These are phyloP conservation scores for Venusia cambrica DNA, from an alignment of 2,888 invertebrate species.

Conservation along the genomic window DNA sequence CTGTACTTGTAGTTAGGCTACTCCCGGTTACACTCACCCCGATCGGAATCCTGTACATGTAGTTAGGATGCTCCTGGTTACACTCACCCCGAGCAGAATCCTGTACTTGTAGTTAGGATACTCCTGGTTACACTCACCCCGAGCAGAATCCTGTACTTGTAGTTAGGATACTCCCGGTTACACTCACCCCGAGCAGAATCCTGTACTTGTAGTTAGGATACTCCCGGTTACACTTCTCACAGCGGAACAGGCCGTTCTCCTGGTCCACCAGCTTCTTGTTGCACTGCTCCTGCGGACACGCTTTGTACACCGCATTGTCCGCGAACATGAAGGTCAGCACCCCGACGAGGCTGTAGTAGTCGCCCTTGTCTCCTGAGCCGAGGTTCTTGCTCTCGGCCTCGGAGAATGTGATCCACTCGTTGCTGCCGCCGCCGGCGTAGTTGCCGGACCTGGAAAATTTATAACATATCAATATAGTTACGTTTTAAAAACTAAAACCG, in stretches of 20 bases:
- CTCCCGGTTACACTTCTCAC: constrained; percentile 96
- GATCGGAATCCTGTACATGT: too few relatives aligned
- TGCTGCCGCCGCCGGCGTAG: constrained; percentile 68
- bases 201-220: constrained; percentile 93
- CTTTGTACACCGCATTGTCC: constrained; percentile 94
- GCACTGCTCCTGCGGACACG: constrained; percentile 93
- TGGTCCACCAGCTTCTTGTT: constrained; percentile 97
- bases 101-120: too few relatives aligned
- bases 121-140: too few relatives aligned
- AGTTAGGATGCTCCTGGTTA: too few relatives aligned
- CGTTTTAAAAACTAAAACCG: too few relatives aligned
- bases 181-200: constrained; percentile 88
- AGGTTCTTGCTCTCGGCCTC: constrained; percentile 87
- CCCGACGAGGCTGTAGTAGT: constrained; percentile 90
- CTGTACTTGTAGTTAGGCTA: too few relatives aligned
- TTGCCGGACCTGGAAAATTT: constrained; percentile 55
- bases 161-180: constrained; percentile 3
- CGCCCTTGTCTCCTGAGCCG: constrained; percentile 88
- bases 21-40: too few relatives aligned
- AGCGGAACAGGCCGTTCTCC: constrained; percentile 92
- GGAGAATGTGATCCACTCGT: constrained; percentile 88
- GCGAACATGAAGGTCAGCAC: constrained; percentile 88
- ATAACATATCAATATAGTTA: too few relatives aligned
- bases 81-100: too few relatives aligned
- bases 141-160: constrained; percentile 87